These are phyloP conservation scores for Halictus rubicundus DNA, from an alignment of 1,140 invertebrate species.

Conservation along the genomic window DNA sequence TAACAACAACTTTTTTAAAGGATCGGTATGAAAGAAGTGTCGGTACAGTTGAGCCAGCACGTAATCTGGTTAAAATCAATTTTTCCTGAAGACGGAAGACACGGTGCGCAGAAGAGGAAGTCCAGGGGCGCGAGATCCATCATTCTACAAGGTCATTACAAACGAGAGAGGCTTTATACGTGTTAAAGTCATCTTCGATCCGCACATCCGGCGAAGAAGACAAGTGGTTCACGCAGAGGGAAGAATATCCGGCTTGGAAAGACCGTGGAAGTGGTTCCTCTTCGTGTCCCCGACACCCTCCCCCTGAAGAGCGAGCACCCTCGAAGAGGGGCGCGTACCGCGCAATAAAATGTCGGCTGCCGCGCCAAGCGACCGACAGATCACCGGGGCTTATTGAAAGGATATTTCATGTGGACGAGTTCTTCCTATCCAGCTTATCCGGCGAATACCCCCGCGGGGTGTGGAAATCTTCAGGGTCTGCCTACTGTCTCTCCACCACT, in stretches of 20 bases:
- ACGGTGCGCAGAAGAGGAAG: too few species aligned
- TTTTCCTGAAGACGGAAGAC: too few species aligned
- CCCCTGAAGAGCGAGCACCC: constrained; percentile 45
- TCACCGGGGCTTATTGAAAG: constrained; percentile 75
- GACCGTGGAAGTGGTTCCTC: constrained; percentile 20
- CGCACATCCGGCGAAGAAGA: constrained; percentile 5
- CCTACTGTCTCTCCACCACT: constrained; percentile 3
- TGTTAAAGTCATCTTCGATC: background rate
- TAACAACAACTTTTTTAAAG: too few species aligned
- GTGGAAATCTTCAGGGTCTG: constrained; percentile 62
- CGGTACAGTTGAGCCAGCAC: too few species aligned
- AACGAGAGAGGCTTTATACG: background rate
- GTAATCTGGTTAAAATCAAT: too few species aligned
- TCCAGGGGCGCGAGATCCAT: background rate
- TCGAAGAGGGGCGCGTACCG: constrained; percentile 54
- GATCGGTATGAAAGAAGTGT: too few species aligned
- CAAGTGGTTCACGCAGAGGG: constrained; percentile 9
- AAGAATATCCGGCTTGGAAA: constrained; percentile 10
- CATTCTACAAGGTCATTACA: background rate
- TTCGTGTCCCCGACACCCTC: constrained; percentile 61
- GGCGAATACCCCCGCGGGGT: constrained; percentile 71
- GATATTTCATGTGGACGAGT: constrained; percentile 75
- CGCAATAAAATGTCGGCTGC: constrained; percentile 73
- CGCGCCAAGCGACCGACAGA: constrained; percentile 73
- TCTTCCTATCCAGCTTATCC: constrained; percentile 71